These are phyloP conservation scores for Drosophila nr. perissopoda DNA, from an alignment of 2,888 invertebrate species.

Conservation along the genomic window DNA sequence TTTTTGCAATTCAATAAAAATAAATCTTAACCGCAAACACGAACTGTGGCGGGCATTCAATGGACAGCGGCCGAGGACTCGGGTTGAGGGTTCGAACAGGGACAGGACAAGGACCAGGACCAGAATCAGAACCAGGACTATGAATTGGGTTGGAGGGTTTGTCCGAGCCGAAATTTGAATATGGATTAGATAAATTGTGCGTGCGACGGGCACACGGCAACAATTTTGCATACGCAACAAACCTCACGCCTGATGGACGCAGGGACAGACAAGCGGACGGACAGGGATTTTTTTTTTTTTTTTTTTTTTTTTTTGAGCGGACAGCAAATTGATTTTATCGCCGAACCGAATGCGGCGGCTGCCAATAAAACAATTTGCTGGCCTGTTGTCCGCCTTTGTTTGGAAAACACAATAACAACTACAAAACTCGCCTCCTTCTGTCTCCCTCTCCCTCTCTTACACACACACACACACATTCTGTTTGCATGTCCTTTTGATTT, in stretches of 20 bases:
- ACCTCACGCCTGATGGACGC: constrained; percentile 54
- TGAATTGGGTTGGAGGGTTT: constrained; percentile 21
- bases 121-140: background rate
- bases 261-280: background rate
- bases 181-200: constrained; percentile 79
- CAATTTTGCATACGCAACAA: constrained; percentile 59
- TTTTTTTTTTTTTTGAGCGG: constrained; percentile 33
- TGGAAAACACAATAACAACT: constrained; percentile 34
- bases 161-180: constrained; percentile 71
- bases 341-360: constrained; percentile 70
- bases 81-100: constrained; percentile 19
- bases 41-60: constrained; percentile 46
- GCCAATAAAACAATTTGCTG: constrained; percentile 78
- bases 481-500: constrained; percentile 31
- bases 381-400: constrained; percentile 58
- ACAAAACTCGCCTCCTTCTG: constrained; percentile 13
- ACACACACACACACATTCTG: constrained; percentile 13
- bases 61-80: constrained; percentile 48
- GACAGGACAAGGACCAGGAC: background rate
- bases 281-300: constrained; percentile 12
- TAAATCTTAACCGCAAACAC: constrained; percentile 78
- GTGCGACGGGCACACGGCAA: constrained; percentile 52
- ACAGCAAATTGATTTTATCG: constrained; percentile 75
- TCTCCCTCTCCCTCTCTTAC: background rate
- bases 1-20: constrained; percentile 77